Conservation (phyloP, 2,888 invertebrate genomes). For the Rosalia funebris region DNA sequence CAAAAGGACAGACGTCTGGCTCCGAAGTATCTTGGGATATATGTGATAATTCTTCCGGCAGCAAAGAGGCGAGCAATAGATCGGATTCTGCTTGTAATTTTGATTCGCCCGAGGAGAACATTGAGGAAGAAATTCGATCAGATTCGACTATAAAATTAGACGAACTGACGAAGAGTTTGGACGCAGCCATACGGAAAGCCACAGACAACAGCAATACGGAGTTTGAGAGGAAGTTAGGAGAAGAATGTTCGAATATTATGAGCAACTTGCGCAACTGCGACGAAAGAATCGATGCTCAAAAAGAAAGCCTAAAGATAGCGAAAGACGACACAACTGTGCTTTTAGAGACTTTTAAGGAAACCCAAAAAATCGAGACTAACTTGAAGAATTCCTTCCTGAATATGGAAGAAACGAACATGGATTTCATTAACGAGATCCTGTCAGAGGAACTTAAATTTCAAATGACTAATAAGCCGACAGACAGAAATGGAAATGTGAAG, state of each 20-base stretch:
- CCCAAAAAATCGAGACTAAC: conserved; percentile 66
- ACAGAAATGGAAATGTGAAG: conserved; percentile 43
- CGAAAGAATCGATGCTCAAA: conserved; percentile 65
- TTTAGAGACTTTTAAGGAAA: conserved; percentile 65
- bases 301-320: conserved; percentile 64
- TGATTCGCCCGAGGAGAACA: neutral
- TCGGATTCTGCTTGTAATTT: neutral
- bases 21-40: conserved; percentile 29
- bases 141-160: conserved; percentile 35
- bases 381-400: conserved; percentile 55
- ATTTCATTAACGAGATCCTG: conserved; percentile 57
- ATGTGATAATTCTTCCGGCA: conserved; percentile 16
- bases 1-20: conserved; percentile 24
- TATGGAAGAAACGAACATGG: conserved; percentile 51
- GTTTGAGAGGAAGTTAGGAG: conserved; percentile 52
- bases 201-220: conserved; percentile 49
- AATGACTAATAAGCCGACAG: conserved; percentile 37
- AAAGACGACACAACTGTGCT: conserved; percentile 66
- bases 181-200: conserved; percentile 49
- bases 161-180: conserved; percentile 39
- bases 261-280: conserved; percentile 52
- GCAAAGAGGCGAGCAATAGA: neutral
- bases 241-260: conserved; percentile 53
- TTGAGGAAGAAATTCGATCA: conserved; percentile 16
- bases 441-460: conserved; percentile 55